These are phyloP conservation scores for Chelon labrosus DNA, from an alignment of 2,797 vertebrate genomes.

Conservation along the genomic window DNA sequence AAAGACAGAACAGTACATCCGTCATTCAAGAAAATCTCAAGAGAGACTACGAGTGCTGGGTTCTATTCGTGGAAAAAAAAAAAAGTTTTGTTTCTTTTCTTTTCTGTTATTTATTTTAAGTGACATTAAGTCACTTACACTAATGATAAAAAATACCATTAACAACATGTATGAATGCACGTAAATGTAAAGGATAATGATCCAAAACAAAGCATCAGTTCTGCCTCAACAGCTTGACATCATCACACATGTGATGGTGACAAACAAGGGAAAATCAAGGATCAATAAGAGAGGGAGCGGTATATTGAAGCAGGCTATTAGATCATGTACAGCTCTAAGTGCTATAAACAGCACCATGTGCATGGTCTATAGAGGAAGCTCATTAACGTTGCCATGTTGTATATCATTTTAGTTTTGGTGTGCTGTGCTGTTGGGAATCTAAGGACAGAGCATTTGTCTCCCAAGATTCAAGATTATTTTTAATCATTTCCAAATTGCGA, in stretches of 20 bases:
- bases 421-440: not conserved
- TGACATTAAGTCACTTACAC: too few relatives aligned
- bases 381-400: not conserved
- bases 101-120: not conserved
- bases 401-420: not conserved
- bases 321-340: not conserved
- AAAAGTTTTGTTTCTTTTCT: not conserved
- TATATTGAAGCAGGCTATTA: not conserved
- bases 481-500: not conserved
- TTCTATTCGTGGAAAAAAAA: not conserved
- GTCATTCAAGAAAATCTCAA: conserved; percentile 40
- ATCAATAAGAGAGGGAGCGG: too few relatives aligned
- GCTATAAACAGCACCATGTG: conserved; percentile 2
- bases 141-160: not conserved
- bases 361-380: not conserved
- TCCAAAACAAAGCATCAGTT: too few relatives aligned
- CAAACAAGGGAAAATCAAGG: too few relatives aligned
- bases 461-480: not conserved
- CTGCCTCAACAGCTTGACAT: too few relatives aligned
- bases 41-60: not conserved
- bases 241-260: too few relatives aligned
- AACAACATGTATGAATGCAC: too few relatives aligned
- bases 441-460: not conserved
- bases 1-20: conserved; percentile 40
- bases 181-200: too few relatives aligned